These are phyloP conservation scores for Lytechinus pictus DNA, from an alignment of 35 echinoderm and acorn worm species.

Conservation along the genomic window DNA sequence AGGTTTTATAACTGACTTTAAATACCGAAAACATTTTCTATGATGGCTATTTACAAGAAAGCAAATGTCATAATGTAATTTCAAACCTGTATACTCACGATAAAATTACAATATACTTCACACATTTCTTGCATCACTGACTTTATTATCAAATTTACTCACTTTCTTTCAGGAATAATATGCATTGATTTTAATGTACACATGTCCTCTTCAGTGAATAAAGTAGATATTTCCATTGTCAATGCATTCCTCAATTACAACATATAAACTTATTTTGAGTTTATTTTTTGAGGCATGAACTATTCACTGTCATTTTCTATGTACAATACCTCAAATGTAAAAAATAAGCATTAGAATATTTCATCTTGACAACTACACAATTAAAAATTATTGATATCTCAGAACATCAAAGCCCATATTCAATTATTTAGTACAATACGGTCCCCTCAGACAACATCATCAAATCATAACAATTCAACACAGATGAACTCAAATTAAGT, in stretches of 20 bases:
- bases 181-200: neutral
- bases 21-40: too few species aligned
- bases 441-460: neutral
- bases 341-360: neutral
- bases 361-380: neutral
- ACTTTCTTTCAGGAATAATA: neutral
- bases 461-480: too few species aligned
- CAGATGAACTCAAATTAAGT: too few species aligned
- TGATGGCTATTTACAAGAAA: too few species aligned
- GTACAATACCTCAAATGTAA: slow-evolving; percentile 5
- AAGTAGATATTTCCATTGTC: neutral
- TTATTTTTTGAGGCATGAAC: neutral
- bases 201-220: neutral
- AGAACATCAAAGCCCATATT: neutral
- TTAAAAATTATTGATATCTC: neutral
- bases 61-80: too few species aligned
- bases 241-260: neutral
- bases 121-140: neutral
- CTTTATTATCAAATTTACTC: neutral
- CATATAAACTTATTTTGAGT: neutral
- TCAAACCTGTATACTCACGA: too few species aligned
- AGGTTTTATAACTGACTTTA: too few species aligned
- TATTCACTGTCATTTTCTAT: neutral
- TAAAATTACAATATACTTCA: neutral
- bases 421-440: neutral